These are phyloP conservation scores for Cecropterus lyciades DNA, from an alignment of 1,140 invertebrate genomes.

Conservation along the genomic window DNA sequence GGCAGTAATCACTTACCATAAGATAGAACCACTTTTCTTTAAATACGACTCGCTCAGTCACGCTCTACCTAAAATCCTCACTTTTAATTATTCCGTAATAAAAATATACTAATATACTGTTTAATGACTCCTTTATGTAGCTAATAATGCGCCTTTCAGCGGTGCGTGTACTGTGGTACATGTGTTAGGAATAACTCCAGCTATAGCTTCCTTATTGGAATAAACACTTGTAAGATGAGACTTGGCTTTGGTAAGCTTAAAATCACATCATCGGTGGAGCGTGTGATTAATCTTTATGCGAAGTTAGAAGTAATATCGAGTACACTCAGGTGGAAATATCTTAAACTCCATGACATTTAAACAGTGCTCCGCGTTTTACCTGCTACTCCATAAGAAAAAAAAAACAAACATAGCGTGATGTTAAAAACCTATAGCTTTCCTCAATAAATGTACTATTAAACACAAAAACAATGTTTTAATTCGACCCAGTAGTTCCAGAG, in stretches of 20 bases:
- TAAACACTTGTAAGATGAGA: slow-evolving; percentile 8
- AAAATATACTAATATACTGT: slow-evolving; percentile 23
- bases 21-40: background rate
- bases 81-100: slow-evolving; percentile 19
- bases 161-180: background rate
- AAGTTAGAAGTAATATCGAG: too few relatives aligned
- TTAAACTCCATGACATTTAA: too few relatives aligned
- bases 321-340: too few relatives aligned
- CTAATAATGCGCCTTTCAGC: slow-evolving; percentile 24
- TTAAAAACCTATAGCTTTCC: too few relatives aligned
- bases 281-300: too few relatives aligned
- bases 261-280: background rate
- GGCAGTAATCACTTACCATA: too few relatives aligned
- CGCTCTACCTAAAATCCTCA: background rate
- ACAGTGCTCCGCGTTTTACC: too few relatives aligned
- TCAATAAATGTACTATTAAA: too few relatives aligned
- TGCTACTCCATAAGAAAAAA: too few relatives aligned
- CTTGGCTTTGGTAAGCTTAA: slow-evolving; percentile 10
- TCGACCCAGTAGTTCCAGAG: too few relatives aligned
- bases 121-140: slow-evolving; percentile 24
- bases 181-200: slow-evolving; percentile 9
- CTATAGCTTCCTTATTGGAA: slow-evolving; percentile 6
- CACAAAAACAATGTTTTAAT: too few relatives aligned
- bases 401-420: too few relatives aligned
- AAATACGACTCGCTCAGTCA: background rate